phyloP scores from a whole-genome alignment of 2,888 invertebrate genomes.

The Cataglyphis altisquamis region DNA sequence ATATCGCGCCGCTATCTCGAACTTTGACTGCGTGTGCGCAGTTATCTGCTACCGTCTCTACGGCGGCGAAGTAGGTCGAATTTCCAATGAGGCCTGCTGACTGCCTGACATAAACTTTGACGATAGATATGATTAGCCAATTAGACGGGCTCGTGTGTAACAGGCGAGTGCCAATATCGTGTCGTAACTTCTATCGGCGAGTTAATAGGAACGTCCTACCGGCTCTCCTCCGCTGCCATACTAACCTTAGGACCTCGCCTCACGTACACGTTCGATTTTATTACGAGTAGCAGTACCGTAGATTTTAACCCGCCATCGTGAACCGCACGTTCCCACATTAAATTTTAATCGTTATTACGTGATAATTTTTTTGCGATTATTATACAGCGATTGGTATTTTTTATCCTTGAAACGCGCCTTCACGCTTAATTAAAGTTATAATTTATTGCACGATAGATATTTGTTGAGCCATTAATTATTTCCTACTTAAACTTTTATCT shows the following conservation, averaged over 20 bases:
- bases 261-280: conserved; percentile 40
- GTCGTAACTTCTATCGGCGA: conserved; percentile 51
- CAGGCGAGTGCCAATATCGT: conserved; percentile 56
- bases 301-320: conserved; percentile 30
- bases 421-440: conserved; percentile 14
- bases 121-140: conserved; percentile 62
- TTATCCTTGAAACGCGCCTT: not conserved
- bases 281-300: conserved; percentile 49
- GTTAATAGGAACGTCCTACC: conserved; percentile 51
- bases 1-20: conserved; percentile 27
- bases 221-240: conserved; percentile 41
- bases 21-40: conserved; percentile 43
- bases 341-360: conserved; percentile 39
- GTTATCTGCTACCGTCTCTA: conserved; percentile 53
- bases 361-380: conserved; percentile 25
- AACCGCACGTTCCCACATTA: conserved; percentile 49
- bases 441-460: not conserved
- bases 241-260: conserved; percentile 47
- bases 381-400: conserved; percentile 1
- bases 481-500: not conserved
- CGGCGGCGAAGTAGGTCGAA: conserved; percentile 50
- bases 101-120: conserved; percentile 59
- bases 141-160: conserved; percentile 48
- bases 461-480: conserved; percentile 19
- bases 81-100: conserved; percentile 51